Percentiles rank a stretch among this genome's conserved stretches.
These are phyloP conservation scores for Ginglymostoma cirratum DNA, from an alignment of 2,113 vertebrate species.

Conservation along the genomic window DNA sequence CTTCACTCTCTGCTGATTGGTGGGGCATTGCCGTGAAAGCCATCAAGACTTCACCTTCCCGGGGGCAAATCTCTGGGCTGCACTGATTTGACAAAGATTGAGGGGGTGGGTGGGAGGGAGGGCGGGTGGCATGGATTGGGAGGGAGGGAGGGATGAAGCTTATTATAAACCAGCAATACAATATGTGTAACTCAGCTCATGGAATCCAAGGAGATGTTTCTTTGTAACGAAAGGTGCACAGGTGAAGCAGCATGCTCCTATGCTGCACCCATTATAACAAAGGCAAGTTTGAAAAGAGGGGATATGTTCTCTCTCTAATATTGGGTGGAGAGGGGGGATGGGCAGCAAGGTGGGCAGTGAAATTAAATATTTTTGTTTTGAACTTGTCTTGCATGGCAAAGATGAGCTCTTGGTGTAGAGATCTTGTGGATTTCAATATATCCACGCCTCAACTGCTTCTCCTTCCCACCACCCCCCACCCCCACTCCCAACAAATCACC, in stretches of 20 bases:
- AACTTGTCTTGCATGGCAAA: not conserved
- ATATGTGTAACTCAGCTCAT: constrained; percentile 32
- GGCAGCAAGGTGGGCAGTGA: not conserved
- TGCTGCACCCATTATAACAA: not conserved
- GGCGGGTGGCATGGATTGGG: not conserved
- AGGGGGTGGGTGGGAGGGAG: not conserved
- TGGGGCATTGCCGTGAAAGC: not conserved
- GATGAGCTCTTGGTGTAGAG: not conserved
- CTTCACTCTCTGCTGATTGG: not conserved
- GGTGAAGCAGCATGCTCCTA: not conserved
- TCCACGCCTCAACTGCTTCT: not conserved
- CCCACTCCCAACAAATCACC: not conserved
- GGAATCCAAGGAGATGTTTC: not conserved
- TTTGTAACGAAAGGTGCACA: not conserved
- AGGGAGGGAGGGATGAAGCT: not conserved
- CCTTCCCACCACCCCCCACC: not conserved
- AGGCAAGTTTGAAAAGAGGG: not conserved
- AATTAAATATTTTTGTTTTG: not conserved
- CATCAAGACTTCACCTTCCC: constrained; percentile 12
- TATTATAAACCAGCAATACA: constrained; percentile 36
- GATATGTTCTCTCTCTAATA: constrained; percentile 6
- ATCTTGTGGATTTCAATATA: not conserved
- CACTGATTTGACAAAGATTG: constrained; percentile 1
- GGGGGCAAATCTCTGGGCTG: constrained; percentile 6
- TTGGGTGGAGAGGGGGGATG: too few relatives aligned